Base-by-base conservation (phyloP, 2,888 invertebrate genomes). In the Drosophila leonis region DNA sequence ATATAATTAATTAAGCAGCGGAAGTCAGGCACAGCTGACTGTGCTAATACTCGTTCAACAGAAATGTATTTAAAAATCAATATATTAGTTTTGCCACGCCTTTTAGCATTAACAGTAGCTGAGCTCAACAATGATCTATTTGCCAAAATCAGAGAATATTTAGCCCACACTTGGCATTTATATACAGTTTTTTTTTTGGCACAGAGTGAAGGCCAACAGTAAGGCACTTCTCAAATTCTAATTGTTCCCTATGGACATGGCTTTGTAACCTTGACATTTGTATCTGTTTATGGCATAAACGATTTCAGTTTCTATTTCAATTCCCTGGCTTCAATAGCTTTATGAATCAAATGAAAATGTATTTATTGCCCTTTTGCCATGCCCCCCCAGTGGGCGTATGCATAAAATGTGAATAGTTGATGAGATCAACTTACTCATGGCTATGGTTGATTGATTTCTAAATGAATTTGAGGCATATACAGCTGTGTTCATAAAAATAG, bases 391-490 rank as follows among this genome's bases (percentile, higher is more conserved):
- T 48, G 29, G 48, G 29, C 48, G 48, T n/a, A 29, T 29, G 1
- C 29, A n/a, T 6, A n/a, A 12, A 31, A 48, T 12, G n/a, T 48
- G 29, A 29, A 48, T 48, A 29, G 29, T 48, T 29, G 12, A 31
- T 29, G n/a, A 48, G 12, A n/a, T 29, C n/a, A n/a, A 10, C 29
- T 29, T 10, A n/a, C 48, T 48, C 48, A 48, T n/a, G 3, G 29
- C 48, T 10, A 18, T 42, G 29, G 15, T n/a, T 48, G 48, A 48
- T 48, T 48, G 48, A 48, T 48, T 48, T 46, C 39, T 39, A 37
- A 15, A 37, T 37, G 37, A 37, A 15, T 15, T 37, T 2, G 6
- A 15, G 3, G 37, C 15, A 15, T 37, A 15, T 6, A 15, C 24
- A 24, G 24, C 24, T 24, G 24, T 24, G 24, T 24, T 24, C 24